Evolutionary conservation across 2,888 invertebrate species (phyloP).

Genomic region (Drosophila quasianomalipes): DNA sequence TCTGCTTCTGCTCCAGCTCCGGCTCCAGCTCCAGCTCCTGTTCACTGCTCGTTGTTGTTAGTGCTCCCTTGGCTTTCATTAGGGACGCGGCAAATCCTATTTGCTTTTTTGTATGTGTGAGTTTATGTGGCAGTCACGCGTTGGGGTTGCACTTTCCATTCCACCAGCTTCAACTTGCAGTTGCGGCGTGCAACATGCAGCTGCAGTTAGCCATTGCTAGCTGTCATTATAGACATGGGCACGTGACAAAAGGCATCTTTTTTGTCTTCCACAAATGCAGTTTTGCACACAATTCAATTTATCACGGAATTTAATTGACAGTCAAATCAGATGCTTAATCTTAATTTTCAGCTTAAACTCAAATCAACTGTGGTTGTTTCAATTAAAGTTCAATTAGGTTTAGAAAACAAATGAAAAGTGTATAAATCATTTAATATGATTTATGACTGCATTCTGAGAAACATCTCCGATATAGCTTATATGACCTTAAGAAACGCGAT

Average conservation of each 20-base stretch:
- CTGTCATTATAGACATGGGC: constrained; percentile 31
- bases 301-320: constrained; percentile 7
- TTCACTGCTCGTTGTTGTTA: neutral
- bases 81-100: constrained; percentile 45
- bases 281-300: constrained; percentile 39
- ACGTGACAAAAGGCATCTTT: constrained; percentile 41
- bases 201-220: constrained; percentile 12
- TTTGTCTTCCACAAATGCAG: constrained; percentile 17
- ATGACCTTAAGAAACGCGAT: neutral
- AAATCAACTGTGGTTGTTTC: neutral
- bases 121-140: constrained; percentile 35
- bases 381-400: neutral
- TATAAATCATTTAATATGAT: neutral
- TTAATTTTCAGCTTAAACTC: too few relatives aligned
- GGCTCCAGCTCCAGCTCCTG: constrained; percentile 16
- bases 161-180: constrained; percentile 21
- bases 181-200: constrained; percentile 2
- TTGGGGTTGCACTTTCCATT: constrained; percentile 45
- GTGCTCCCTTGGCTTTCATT: constrained; percentile 38
- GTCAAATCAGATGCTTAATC: constrained; percentile 2
- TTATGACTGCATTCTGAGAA: neutral
- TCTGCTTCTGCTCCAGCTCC: constrained; percentile 9
- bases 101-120: constrained; percentile 18
- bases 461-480: neutral
- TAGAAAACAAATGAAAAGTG: neutral